These are phyloP conservation scores for Sebastes aleutianus DNA, from an alignment of 2,797 vertebrate species.

Conservation along the genomic window DNA sequence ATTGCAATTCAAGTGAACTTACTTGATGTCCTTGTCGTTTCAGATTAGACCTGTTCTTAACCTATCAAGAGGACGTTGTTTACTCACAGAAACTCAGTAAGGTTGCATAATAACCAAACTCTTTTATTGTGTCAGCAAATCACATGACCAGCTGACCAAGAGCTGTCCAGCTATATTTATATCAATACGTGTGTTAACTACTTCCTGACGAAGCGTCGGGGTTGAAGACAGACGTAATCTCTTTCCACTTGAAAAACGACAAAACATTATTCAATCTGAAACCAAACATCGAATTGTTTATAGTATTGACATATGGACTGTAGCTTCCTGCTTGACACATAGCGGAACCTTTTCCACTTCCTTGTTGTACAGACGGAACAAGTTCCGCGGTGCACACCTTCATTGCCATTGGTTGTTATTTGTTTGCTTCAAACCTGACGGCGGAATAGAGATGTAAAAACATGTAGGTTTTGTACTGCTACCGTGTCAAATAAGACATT, in stretches of 20 bases:
- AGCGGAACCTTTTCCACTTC: conserved; percentile 26
- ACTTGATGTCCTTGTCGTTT: not conserved
- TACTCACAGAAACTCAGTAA: not conserved
- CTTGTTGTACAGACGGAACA: conserved; percentile 7
- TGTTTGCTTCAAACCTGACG: conserved; percentile 63
- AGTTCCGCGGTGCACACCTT: conserved; percentile 20
- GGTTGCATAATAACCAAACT: not conserved
- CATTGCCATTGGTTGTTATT: conserved; percentile 60
- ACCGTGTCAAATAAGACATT: too few species aligned
- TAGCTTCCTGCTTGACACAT: not conserved
- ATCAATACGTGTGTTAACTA: not conserved
- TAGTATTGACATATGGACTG: not conserved
- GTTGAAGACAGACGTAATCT: not conserved
- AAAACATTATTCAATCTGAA: not conserved
- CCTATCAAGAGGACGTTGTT: not conserved
- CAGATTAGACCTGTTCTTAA: not conserved
- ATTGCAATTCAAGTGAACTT: not conserved
- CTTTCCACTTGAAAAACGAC: not conserved
- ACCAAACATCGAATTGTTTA: not conserved
- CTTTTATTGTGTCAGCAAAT: not conserved
- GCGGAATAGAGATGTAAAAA: conserved; percentile 42
- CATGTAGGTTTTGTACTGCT: not conserved
- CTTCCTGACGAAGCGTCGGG: not conserved
- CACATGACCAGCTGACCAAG: not conserved
- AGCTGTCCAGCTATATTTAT: not conserved